phyloP scores from a whole-genome alignment of 2,888 invertebrate species.

The Dasysyrphus albostriatus region DNA sequence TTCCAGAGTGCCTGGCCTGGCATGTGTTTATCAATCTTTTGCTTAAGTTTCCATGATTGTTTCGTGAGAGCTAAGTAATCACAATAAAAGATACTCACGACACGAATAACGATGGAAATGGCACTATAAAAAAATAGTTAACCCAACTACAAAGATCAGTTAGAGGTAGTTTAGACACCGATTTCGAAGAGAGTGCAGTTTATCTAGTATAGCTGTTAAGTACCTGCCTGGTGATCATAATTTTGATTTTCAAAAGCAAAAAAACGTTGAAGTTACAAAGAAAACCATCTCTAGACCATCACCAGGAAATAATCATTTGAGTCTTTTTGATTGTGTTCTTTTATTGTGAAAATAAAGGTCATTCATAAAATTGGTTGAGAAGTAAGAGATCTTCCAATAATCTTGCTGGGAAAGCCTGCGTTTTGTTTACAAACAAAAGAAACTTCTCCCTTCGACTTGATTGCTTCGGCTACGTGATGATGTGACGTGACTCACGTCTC shows the following conservation, averaged over 20 bases:
- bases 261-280: not conserved
- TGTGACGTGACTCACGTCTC: conserved; percentile 51
- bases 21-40: conserved; percentile 30
- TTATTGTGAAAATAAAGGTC: conserved; percentile 47
- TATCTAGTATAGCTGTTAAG: not conserved
- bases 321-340: not conserved
- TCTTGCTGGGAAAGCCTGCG: not conserved
- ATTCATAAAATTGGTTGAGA: conserved; percentile 38
- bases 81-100: not conserved
- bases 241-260: not conserved
- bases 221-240: conserved; percentile 32
- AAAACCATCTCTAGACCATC: not conserved
- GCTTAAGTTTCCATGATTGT: not conserved
- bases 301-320: conserved; percentile 36
- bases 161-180: not conserved
- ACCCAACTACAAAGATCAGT: not conserved
- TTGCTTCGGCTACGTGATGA: conserved; percentile 5
- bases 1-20: not conserved
- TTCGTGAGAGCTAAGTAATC: not conserved
- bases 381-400: not conserved
- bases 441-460: not conserved
- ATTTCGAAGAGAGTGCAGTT: not conserved
- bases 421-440: conserved; percentile 71
- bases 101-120: not conserved
- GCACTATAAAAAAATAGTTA: not conserved